These are phyloP conservation scores for Plutella xylostella DNA, from an alignment of 2,888 invertebrate genomes.

Conservation along the genomic window DNA sequence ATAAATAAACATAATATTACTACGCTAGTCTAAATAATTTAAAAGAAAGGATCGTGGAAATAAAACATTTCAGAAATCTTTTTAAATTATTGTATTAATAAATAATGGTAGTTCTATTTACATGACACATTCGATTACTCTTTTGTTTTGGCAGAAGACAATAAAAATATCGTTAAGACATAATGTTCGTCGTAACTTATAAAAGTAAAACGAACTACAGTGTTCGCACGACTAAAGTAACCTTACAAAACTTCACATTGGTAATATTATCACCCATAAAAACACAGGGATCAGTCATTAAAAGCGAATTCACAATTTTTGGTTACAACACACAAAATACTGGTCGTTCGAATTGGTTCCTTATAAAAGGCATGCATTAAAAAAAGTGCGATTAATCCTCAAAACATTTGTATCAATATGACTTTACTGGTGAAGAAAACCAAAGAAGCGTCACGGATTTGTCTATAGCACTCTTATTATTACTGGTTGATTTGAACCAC, in stretches of 20 bases:
- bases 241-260: conserved; percentile 37
- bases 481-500: too few species aligned
- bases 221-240: conserved; percentile 20
- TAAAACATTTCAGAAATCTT: conserved; percentile 38
- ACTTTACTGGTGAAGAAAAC: too few species aligned
- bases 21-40: too few species aligned
- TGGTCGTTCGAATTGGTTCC: conserved; percentile 59
- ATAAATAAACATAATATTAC: too few species aligned
- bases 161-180: conserved; percentile 58
- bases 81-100: conserved; percentile 71
- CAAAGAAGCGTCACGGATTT: too few species aligned
- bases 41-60: too few species aligned
- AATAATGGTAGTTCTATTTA: conserved; percentile 71
- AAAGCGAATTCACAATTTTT: conserved; percentile 34
- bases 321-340: conserved; percentile 54
- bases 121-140: conserved; percentile 68
- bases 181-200: conserved; percentile 39
- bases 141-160: conserved; percentile 70
- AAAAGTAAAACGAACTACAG: conserved; percentile 20
- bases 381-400: not conserved
- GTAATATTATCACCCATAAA: conserved; percentile 20
- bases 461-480: too few species aligned
- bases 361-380: not conserved
- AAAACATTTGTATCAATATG: too few species aligned
- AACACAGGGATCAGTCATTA: conserved; percentile 4